A percentile compares a stretch with the other conserved stretches of the same genome.
phyloP scores from a whole-genome alignment of 1,140 invertebrate species.

The Heliconius eleuchia region DNA sequence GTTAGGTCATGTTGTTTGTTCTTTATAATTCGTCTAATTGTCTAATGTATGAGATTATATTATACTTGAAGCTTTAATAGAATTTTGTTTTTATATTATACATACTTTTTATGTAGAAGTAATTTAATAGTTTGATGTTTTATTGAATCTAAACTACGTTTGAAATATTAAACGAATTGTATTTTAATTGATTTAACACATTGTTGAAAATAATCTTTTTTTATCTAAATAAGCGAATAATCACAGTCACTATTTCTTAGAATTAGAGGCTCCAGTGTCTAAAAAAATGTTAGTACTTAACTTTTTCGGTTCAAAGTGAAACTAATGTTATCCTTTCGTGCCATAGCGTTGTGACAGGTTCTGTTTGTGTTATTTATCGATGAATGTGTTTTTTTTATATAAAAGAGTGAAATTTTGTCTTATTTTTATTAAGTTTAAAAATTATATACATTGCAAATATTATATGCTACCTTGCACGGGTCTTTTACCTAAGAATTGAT shows the following conservation, averaged over 20 bases:
- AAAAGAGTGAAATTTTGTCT: background rate
- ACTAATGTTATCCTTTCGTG: background rate
- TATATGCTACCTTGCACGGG: background rate
- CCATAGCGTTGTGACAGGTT: background rate
- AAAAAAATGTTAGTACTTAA: background rate
- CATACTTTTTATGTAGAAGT: background rate
- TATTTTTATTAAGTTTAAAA: background rate
- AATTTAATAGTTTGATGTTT: background rate
- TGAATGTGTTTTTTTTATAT: background rate
- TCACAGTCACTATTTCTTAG: background rate
- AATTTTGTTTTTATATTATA: background rate
- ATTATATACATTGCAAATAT: too few species aligned
- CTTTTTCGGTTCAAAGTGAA: background rate
- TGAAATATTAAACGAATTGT: background rate
- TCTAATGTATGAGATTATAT: background rate
- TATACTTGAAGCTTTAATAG: background rate
- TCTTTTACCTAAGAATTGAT: background rate
- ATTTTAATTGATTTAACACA: background rate
- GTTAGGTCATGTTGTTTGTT: background rate
- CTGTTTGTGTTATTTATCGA: background rate
- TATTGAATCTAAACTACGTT: background rate
- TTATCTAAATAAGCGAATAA: background rate
- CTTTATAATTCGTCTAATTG: background rate
- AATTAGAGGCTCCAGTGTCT: background rate
- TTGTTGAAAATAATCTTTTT: background rate